Percentiles rank a stretch among this genome's conserved stretches.
Conservation (phyloP, 2,888 invertebrate species). For the Spilosoma lubricipeda region DNA sequence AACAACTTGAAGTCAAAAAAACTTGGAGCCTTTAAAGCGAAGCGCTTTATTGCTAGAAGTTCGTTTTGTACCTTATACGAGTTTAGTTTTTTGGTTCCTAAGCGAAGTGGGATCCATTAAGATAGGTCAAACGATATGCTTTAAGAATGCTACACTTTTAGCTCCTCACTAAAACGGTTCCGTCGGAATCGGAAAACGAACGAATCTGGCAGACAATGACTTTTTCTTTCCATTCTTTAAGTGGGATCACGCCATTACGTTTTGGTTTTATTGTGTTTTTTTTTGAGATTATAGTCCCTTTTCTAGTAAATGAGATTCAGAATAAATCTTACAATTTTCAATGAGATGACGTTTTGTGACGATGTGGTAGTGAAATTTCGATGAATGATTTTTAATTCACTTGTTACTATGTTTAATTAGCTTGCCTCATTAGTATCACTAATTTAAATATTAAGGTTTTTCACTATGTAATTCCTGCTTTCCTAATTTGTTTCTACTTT, state of each 20-base stretch:
- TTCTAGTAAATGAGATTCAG: constrained; percentile 1
- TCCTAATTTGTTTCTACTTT: too few relatives aligned
- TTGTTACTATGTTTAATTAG: background rate
- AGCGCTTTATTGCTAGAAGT: constrained; percentile 54
- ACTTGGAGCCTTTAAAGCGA: constrained; percentile 23
- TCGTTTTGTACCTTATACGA: constrained; percentile 56
- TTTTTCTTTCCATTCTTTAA: constrained; percentile 30
- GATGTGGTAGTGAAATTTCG: background rate
- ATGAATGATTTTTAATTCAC: background rate
- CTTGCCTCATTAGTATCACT: background rate
- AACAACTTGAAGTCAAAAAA: constrained; percentile 42
- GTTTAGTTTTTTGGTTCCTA: constrained; percentile 68
- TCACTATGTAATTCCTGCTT: background rate
- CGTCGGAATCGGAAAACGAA: constrained; percentile 38
- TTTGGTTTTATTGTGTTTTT: constrained; percentile 38
- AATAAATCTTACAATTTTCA: background rate
- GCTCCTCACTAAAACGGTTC: constrained; percentile 48
- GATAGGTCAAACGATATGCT: constrained; percentile 73
- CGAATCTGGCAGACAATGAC: constrained; percentile 38
- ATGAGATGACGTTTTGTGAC: background rate
- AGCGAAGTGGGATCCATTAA: constrained; percentile 74
- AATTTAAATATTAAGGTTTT: background rate
- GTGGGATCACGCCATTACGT: constrained; percentile 2
- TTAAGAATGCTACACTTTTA: constrained; percentile 55
- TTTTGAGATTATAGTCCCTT: background rate